Conservation (phyloP, 2,113 vertebrate genomes). For the Rhabdornis inornatus region DNA sequence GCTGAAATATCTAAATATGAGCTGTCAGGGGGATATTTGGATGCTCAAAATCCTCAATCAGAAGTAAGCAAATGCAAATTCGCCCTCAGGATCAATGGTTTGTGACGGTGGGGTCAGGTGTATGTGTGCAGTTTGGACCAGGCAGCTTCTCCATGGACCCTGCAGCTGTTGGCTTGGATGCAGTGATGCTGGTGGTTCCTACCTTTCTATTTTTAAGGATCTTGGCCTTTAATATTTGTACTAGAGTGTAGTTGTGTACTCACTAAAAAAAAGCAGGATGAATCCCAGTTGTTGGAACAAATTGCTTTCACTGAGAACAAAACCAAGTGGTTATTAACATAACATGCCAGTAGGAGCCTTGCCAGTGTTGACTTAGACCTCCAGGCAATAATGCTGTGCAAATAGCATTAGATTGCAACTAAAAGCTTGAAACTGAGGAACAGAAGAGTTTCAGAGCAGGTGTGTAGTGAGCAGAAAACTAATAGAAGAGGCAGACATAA, state of each 20-base stretch:
- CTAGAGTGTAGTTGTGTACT: not conserved
- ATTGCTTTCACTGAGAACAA: constrained; percentile 25
- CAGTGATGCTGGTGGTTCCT: not conserved
- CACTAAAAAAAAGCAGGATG: not conserved
- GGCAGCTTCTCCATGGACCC: not conserved
- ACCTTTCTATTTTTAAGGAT: constrained; percentile 15
- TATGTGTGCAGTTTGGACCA: not conserved
- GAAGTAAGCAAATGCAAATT: not conserved
- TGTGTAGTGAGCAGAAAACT: not conserved
- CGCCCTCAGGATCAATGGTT: not conserved
- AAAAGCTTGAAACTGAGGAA: constrained; percentile 4
- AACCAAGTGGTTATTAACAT: constrained; percentile 31
- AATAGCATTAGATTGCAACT: constrained; percentile 41
- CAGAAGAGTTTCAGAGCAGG: not conserved
- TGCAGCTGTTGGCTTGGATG: not conserved
- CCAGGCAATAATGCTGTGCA: not conserved
- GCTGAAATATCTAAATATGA: not conserved
- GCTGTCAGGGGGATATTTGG: not conserved
- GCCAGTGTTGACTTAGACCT: constrained; percentile 27
- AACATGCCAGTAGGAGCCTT: constrained; percentile 18
- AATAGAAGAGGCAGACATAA: not conserved
- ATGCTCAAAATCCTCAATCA: not conserved
- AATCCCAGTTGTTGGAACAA: constrained; percentile 42
- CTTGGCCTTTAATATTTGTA: not conserved
- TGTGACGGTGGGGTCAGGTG: not conserved